Conservation (phyloP, 2,797 vertebrate species). For the Presbytis comata region DNA sequence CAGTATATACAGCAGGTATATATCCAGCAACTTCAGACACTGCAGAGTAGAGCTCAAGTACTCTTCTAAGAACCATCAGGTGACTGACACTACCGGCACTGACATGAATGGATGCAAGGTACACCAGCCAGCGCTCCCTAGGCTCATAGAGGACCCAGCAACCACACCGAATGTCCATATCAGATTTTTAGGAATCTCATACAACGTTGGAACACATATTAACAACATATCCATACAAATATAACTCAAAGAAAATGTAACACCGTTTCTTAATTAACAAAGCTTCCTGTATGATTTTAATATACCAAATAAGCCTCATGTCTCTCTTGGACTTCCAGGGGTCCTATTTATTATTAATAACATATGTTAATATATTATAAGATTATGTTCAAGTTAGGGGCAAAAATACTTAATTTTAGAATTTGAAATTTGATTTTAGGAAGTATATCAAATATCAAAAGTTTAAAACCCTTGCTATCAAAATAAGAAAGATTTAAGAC, state of each 20-base stretch:
- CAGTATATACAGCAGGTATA: neutral
- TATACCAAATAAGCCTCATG: neutral
- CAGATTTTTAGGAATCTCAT: neutral
- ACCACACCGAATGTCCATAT: too few relatives aligned
- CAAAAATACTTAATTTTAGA: neutral
- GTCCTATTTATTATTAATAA: neutral
- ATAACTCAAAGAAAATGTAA: neutral
- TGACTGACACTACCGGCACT: too few relatives aligned
- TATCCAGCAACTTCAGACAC: neutral
- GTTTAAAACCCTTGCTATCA: neutral
- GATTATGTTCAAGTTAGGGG: neutral
- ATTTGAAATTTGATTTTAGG: neutral
- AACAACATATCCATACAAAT: neutral
- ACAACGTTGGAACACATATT: neutral
- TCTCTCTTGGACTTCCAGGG: neutral
- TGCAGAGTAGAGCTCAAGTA: neutral
- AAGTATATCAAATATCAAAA: neutral
- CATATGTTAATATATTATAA: neutral
- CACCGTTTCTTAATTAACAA: neutral
- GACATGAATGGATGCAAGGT: too few relatives aligned
- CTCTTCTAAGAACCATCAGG: too few relatives aligned
- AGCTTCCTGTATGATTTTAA: neutral
- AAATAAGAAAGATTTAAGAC: neutral
- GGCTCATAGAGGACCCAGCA: too few relatives aligned
- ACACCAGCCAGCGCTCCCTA: too few relatives aligned